Evolutionary conservation across 2,797 vertebrate genomes (phyloP), one percentile per base, ranked within the genome.

Genomic region (Enteromius radiatus): DNA sequence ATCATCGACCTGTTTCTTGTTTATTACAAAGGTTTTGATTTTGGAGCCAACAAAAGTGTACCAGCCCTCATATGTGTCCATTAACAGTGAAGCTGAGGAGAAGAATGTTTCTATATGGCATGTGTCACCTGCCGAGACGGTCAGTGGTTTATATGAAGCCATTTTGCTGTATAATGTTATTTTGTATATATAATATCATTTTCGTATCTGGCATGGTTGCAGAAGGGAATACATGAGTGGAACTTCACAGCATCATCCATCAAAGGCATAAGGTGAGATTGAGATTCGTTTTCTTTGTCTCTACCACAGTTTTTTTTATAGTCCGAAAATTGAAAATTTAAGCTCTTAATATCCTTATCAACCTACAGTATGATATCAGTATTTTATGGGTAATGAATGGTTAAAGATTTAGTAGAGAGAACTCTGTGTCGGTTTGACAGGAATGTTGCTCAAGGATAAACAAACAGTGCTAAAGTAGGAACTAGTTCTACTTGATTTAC

Each of bases 191-290:
- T 65, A 41, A 56, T 31, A 23, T 52, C 0, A 45, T 33, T 45
- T 28, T 47, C 77, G 19, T 56, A 23, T 69, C n/a, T 79, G 64
- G 9, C 28, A 49, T 83, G 36, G 84, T 85, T 85, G 86, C 80
- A 98, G 97, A 98, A 97, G 89, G 96, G 96, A 80, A 97, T 97
- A 88, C 96, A 97, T 1, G 96, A 98, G 88, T 99, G 98, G 97
- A 98, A 98, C 94, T 99, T 99, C 90, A 96, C 94, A 69, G 94
- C 96, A 14, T 94, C 93, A 87, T 98, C 97, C 84, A 96, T 99
- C 89, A 97, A 96, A 91, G 97, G 97, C 91, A 96, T 99, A 89
- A 99, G 97, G 97, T 99, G 90, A 23, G 85, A 38, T 4, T 28
- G 90, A 21, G 85, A 38, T 4, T n/a, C 12, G 12, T 21, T 81